Evolutionary conservation across 2,797 vertebrate genomes (phyloP).

Genomic region (Coccyzus lansbergi): DNA sequence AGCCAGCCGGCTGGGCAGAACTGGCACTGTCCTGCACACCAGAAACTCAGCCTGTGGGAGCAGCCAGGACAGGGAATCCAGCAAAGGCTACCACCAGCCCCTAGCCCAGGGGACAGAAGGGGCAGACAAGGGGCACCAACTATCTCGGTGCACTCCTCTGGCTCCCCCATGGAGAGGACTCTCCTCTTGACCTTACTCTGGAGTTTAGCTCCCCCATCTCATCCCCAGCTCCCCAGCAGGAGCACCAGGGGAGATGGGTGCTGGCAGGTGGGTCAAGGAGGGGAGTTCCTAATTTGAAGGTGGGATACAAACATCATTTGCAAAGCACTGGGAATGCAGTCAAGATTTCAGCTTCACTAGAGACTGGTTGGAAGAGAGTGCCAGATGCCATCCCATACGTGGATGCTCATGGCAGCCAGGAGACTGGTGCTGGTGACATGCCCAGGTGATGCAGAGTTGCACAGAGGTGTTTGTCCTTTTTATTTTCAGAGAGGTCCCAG

Average conservation of each 20-base stretch:
- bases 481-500: not conserved
- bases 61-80: not conserved
- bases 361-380: not conserved
- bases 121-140: not conserved
- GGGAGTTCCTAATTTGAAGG: not conserved
- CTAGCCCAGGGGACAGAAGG: not conserved
- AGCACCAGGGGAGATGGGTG: not conserved
- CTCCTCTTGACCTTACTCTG: not conserved
- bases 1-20: slow-evolving; percentile 16
- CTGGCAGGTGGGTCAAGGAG: not conserved
- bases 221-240: not conserved
- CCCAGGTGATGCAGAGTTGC: rapidly evolving
- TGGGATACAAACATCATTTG: not conserved
- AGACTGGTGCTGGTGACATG: rapidly evolving
- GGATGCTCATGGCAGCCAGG: not conserved
- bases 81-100: not conserved
- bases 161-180: rapidly evolving
- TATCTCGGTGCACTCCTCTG: rapidly evolving
- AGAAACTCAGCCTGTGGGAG: not conserved
- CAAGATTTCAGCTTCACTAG: not conserved
- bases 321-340: not conserved
- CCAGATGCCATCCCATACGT: rapidly evolving
- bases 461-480: not conserved
- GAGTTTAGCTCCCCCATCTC: not conserved
- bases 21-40: not conserved